Conservation (phyloP, 2,797 vertebrate genomes). For the Lepus oiostolus region DNA sequence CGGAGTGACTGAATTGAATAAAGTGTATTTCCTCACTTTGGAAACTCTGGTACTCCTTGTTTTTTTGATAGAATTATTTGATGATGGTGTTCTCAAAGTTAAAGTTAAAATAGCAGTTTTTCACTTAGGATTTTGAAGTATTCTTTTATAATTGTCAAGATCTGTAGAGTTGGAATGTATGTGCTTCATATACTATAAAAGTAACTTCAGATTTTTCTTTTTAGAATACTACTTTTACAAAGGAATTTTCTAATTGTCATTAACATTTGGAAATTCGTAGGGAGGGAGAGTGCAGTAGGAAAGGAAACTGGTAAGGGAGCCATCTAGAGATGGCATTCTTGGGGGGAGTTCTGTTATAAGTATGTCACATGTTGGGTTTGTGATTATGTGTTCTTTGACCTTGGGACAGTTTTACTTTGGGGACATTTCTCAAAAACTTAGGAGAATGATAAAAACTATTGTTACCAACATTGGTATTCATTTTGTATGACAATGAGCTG, state of each 20-base stretch:
- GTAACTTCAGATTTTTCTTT: conserved; percentile 73
- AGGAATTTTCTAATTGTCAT: conserved; percentile 72
- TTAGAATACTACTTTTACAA: conserved; percentile 72
- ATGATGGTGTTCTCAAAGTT: conserved; percentile 67
- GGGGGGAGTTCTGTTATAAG: neutral
- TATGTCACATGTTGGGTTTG: conserved; percentile 34
- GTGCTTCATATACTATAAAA: conserved; percentile 55
- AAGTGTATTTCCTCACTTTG: conserved; percentile 63
- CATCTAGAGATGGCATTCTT: conserved; percentile 47
- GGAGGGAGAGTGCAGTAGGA: conserved; percentile 60
- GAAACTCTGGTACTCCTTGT: conserved; percentile 34
- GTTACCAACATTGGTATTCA: conserved; percentile 45
- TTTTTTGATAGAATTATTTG: conserved; percentile 57
- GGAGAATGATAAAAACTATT: conserved; percentile 14
- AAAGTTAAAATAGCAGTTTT: conserved; percentile 65
- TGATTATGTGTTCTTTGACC: conserved; percentile 56
- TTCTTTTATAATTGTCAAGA: conserved; percentile 44
- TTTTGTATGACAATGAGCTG: conserved; percentile 46
- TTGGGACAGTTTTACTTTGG: conserved; percentile 30
- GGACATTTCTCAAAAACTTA: neutral
- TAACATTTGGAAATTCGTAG: conserved; percentile 62
- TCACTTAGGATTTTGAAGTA: conserved; percentile 60
- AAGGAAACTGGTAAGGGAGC: conserved; percentile 59
- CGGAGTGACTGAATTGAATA: neutral
- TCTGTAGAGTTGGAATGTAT: conserved; percentile 57